A percentile compares a stretch with the other conserved stretches of the same genome.
phyloP scores from a whole-genome alignment of 2,888 invertebrate genomes.

The Eudasyphora cyanicolor region DNA sequence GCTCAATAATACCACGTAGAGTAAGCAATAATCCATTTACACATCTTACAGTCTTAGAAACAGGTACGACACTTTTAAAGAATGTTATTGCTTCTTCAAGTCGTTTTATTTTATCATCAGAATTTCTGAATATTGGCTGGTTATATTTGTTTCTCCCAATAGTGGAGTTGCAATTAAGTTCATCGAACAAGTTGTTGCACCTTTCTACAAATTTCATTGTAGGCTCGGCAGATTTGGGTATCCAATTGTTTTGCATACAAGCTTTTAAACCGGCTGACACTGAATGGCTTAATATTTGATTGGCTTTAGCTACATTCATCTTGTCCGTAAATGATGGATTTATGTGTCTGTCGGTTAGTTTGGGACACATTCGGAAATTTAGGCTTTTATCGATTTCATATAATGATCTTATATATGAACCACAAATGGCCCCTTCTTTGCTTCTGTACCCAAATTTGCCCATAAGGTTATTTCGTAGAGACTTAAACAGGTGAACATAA shows the following conservation, averaged over 20 bases:
- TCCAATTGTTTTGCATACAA: not conserved
- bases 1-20: not conserved
- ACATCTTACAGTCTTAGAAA: not conserved
- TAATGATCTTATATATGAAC: not conserved
- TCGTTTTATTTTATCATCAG: not conserved
- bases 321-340: too few relatives aligned
- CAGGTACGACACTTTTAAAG: not conserved
- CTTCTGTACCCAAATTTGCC: not conserved
- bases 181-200: too few relatives aligned
- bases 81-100: not conserved
- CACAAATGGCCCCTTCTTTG: not conserved
- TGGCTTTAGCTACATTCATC: too few relatives aligned
- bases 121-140: not conserved
- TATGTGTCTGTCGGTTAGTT: too few relatives aligned
- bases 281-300: not conserved
- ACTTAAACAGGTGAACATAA: not conserved
- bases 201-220: not conserved
- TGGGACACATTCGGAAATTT: too few relatives aligned
- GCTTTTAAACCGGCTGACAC: not conserved
- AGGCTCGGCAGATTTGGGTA: not conserved
- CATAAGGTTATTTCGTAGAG: too few relatives aligned
- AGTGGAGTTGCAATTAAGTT: too few relatives aligned
- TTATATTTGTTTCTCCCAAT: too few relatives aligned
- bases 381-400: too few relatives aligned
- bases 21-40: not conserved